A percentile compares a stretch with the other conserved stretches of the same genome.
These are phyloP conservation scores for Ips typographus DNA, from an alignment of 1,140 invertebrate genomes.

Conservation along the genomic window DNA sequence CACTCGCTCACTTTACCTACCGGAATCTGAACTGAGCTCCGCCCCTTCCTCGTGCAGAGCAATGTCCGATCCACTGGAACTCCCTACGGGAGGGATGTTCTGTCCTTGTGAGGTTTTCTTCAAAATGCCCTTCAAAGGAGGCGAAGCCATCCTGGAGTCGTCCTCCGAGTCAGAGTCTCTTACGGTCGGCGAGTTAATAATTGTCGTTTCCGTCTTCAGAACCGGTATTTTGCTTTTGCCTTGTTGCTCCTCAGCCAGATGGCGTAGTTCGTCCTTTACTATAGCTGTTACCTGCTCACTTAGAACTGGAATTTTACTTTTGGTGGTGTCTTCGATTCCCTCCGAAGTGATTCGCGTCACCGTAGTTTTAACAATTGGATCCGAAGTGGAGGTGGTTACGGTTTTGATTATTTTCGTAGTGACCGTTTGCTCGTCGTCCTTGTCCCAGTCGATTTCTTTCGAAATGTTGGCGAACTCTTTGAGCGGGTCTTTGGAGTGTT, in stretches of 20 bases:
- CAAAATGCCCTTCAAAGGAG: conserved; percentile 47
- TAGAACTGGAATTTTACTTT: conserved; percentile 45
- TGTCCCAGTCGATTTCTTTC: conserved; percentile 54
- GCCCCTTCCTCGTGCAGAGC: conserved; percentile 61
- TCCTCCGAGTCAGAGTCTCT: conserved; percentile 52
- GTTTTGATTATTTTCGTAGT: conserved; percentile 48
- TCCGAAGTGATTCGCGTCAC: conserved; percentile 44
- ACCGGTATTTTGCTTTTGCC: conserved; percentile 55
- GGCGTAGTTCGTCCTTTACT: conserved; percentile 6
- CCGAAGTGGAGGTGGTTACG: conserved; percentile 43
- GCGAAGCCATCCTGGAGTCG: conserved; percentile 44
- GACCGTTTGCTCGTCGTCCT: conserved; percentile 49
- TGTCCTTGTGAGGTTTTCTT: conserved; percentile 47
- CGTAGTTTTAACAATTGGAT: conserved; percentile 53
- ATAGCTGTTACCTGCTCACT: conserved; percentile 11
- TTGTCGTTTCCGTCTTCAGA: conserved; percentile 49
- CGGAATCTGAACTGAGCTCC: conserved; percentile 52
- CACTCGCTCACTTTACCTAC: conserved; percentile 38
- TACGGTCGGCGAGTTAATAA: conserved; percentile 53
- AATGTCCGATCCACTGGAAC: conserved; percentile 65
- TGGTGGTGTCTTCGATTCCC: conserved; percentile 30
- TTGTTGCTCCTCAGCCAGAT: conserved; percentile 22
- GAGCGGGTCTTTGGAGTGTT: conserved; percentile 53
- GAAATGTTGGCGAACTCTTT: conserved; percentile 51
- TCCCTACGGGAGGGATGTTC: conserved; percentile 55